Percentiles rank a stretch among this genome's conserved stretches.
These are phyloP conservation scores for Percina caprodes DNA, from an alignment of 2,113 vertebrate species.

Conservation along the genomic window DNA sequence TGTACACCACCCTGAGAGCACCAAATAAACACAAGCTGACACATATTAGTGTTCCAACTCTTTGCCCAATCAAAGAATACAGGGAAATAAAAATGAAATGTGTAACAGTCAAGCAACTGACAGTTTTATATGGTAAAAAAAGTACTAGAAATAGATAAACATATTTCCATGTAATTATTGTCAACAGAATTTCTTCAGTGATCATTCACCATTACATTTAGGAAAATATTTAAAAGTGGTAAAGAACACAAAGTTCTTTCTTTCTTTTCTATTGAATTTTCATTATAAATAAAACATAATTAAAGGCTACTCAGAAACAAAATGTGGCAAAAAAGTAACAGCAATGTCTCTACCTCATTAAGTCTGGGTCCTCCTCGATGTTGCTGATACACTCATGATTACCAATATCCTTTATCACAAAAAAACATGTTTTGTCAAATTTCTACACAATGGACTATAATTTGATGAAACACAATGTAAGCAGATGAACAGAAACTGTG, in stretches of 20 bases:
- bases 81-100: neutral
- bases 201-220: neutral
- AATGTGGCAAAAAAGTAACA: neutral
- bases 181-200: neutral
- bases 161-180: neutral
- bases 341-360: constrained; percentile 87
- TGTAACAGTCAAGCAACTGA: neutral
- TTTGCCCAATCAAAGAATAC: neutral
- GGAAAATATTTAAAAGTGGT: neutral
- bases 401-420: constrained; percentile 77
- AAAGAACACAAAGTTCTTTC: neutral
- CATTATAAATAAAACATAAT: neutral
- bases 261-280: neutral
- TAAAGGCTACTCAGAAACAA: neutral
- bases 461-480: neutral
- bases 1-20: constrained; percentile 88
- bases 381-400: constrained; percentile 82
- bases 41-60: neutral
- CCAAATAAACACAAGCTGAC: neutral
- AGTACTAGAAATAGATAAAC: neutral
- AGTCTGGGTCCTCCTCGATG: constrained; percentile 88
- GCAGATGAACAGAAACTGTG: neutral
- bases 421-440: neutral
- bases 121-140: neutral
- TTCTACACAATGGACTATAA: neutral